phyloP scores from a whole-genome alignment of 2,113 vertebrate species.

The Lophura nycthemera region DNA sequence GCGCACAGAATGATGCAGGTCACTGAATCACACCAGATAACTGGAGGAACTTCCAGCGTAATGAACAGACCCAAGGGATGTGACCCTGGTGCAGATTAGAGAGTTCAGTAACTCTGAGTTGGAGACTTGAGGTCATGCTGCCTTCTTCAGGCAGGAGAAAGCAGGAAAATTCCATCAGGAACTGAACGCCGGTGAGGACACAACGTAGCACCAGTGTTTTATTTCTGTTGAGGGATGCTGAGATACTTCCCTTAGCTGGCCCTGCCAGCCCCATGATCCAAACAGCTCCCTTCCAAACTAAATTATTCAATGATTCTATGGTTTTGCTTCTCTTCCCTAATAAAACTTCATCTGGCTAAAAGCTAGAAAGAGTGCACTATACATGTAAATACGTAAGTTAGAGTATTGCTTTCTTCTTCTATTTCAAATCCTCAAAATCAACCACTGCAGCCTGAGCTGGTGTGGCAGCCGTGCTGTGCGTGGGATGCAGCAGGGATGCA shows the following conservation, averaged over 20 bases:
- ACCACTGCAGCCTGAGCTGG: neutral
- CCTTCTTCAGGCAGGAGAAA: neutral
- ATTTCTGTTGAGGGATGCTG: neutral
- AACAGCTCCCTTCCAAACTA: neutral
- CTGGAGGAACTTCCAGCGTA: neutral
- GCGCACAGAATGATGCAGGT: neutral
- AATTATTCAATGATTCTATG: rapidly evolving
- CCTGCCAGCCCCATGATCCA: neutral
- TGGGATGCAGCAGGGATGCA: neutral
- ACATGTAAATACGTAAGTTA: neutral
- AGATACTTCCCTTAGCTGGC: neutral
- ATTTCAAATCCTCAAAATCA: neutral
- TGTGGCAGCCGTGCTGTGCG: neutral
- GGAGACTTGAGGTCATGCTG: rapidly evolving
- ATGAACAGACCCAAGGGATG: neutral
- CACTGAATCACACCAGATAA: conserved; percentile 39
- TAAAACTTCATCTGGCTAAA: neutral
- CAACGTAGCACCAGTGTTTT: neutral
- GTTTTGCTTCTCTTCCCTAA: neutral
- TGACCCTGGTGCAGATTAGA: neutral
- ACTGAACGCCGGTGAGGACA: neutral
- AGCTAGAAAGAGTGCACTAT: neutral
- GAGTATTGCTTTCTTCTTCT: neutral
- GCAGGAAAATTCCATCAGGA: neutral
- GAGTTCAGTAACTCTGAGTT: neutral